Base-by-base conservation (phyloP, 2,888 invertebrate species). In the Noctuana brunneofusca region DNA sequence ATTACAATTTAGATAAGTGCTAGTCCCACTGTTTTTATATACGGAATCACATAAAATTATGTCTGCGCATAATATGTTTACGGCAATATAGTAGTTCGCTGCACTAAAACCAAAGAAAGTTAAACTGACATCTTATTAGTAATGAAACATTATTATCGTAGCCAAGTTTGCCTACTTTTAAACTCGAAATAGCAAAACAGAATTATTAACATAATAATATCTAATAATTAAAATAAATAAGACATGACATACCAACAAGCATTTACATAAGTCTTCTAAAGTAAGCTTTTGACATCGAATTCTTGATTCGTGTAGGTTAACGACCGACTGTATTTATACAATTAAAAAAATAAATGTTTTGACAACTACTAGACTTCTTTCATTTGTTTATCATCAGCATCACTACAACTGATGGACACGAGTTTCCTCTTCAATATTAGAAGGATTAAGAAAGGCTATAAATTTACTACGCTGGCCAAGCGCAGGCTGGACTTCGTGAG, bases 221-320 rank as follows among this genome's bases (percentile, higher is more conserved):
- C n/a, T 64, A 64, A 56, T 70, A 52, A n/a, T 4, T 24, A 68
- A 71, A 68, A 54, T 65, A 43, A 58, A 59, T 70, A 68, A 69
- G 72, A 80, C 79, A 81, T 80, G 79, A 84, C 84, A 85, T 84
- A 82, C 83, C 84, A 78, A 81, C 73, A 80, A 78, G 86, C 85
- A 87, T 86, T 87, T 86, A 85, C 71, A 66, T 75, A 75, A 68
- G 71, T 73, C 69, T 71, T 68, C 72, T 75, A 80, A 69, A 69
- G 57, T 76, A 78, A 77, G 77, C 76, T 79, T 72, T 76, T 58
- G 64, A 76, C 75, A 76, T 75, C 74, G 79, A 74, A 73, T 68
- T 65, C 64, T 27, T 56, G 32, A 63, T 57, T 73, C 69, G 69
- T 81, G 76, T 81, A 80, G n/a, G n/a, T 76, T 75, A 74, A 76